These are phyloP conservation scores for Halcyon chelicuti DNA, from an alignment of 2,797 vertebrate species.

Conservation along the genomic window DNA sequence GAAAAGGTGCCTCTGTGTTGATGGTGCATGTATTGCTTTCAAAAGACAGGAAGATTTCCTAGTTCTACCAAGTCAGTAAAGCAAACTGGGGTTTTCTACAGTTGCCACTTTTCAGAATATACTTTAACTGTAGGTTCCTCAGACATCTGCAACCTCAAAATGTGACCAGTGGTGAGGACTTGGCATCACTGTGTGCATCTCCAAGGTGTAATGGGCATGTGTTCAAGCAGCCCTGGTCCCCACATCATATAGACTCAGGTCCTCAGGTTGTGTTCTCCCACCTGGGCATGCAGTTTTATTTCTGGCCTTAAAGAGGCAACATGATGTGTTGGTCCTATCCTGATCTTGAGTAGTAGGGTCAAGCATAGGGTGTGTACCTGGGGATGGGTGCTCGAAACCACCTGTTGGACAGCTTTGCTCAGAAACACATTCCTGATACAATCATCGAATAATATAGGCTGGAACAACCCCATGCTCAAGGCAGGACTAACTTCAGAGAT, in stretches of 20 bases:
- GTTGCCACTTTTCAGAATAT: background rate
- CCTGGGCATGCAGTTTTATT: background rate
- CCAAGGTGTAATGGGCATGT: rapidly evolving
- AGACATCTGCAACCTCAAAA: rapidly evolving
- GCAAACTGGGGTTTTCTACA: background rate
- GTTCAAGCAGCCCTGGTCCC: background rate
- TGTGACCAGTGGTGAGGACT: background rate
- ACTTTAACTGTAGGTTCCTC: background rate
- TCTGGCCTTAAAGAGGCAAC: background rate
- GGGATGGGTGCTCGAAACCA: background rate
- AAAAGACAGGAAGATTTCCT: background rate
- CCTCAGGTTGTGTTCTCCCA: background rate
- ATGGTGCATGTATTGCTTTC: background rate
- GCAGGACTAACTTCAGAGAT: background rate
- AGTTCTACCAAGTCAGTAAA: background rate
- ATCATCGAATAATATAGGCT: rapidly evolving
- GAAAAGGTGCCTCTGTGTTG: background rate
- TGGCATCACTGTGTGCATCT: rapidly evolving
- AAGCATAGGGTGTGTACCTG: background rate
- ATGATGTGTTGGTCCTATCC: background rate
- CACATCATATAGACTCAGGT: rapidly evolving
- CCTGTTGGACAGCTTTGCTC: background rate
- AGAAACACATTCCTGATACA: background rate
- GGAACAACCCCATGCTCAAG: background rate
- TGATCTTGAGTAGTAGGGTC: background rate